These are phyloP conservation scores for Leucania comma DNA, from an alignment of 2,888 invertebrate species.

Conservation along the genomic window DNA sequence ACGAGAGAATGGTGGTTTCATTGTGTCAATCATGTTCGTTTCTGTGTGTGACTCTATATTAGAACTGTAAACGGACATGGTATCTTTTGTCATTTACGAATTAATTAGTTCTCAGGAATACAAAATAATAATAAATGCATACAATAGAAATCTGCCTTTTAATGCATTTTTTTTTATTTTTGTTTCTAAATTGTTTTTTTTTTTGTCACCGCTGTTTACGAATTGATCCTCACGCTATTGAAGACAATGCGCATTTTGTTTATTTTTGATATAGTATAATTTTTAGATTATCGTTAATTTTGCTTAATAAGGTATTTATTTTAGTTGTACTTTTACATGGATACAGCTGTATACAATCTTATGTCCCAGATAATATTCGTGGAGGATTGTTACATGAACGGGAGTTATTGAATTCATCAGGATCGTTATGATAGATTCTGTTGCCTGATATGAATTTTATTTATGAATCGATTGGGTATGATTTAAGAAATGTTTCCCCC, in stretches of 20 bases:
- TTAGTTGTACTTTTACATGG: slow-evolving; percentile 89
- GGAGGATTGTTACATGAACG: slow-evolving; percentile 67
- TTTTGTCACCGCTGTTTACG: slow-evolving; percentile 66
- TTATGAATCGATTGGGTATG: slow-evolving; percentile 73
- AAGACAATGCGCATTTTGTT: slow-evolving; percentile 85
- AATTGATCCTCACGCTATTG: slow-evolving; percentile 64
- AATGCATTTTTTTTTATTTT: slow-evolving; percentile 84
- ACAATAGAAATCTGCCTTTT: slow-evolving; percentile 86
- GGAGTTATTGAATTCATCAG: slow-evolving; percentile 62
- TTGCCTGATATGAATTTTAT: slow-evolving; percentile 73
- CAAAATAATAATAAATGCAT: slow-evolving; percentile 79
- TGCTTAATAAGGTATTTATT: slow-evolving; percentile 90
- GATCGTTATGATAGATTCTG: slow-evolving; percentile 65
- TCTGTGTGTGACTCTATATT: slow-evolving; percentile 69
- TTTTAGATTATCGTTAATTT: slow-evolving; percentile 86
- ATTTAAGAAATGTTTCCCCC: slow-evolving; percentile 73
- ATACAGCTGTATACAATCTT: slow-evolving; percentile 89
- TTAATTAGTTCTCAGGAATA: slow-evolving; percentile 74
- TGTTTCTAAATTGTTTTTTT: slow-evolving; percentile 73
- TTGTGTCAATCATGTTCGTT: slow-evolving; percentile 62
- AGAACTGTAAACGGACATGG: slow-evolving; percentile 64
- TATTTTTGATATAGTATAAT: slow-evolving; percentile 78
- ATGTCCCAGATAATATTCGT: slow-evolving; percentile 71
- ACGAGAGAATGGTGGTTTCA: slow-evolving; percentile 59
- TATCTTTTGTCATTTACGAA: slow-evolving; percentile 71